phyloP scores from a whole-genome alignment of 2,113 vertebrate genomes.

The Alexandromys fortis region DNA sequence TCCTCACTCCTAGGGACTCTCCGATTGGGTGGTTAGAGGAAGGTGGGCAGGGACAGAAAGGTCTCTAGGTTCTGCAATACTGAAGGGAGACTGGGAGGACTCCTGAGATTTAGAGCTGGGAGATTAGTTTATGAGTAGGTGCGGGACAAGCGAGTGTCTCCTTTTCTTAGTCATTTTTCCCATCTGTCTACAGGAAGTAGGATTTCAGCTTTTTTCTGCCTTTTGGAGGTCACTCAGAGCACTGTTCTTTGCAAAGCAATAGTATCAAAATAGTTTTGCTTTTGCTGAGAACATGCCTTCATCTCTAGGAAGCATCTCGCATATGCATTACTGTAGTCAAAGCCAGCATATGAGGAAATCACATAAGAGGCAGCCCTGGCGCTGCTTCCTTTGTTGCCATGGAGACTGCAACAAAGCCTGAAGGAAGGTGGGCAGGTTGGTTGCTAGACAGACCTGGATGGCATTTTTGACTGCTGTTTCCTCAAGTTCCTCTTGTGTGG shows the following conservation, averaged over 20 bases:
- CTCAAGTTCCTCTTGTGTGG: not conserved
- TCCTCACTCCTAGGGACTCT: not conserved
- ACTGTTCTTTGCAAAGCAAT: not conserved
- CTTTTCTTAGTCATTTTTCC: not conserved
- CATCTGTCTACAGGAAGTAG: not conserved
- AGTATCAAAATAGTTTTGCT: not conserved
- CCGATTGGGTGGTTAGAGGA: not conserved
- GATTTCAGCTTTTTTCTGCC: not conserved
- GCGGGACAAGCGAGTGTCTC: not conserved
- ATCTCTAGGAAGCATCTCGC: not conserved
- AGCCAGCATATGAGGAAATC: not conserved
- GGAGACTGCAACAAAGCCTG: not conserved
- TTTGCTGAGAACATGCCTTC: not conserved
- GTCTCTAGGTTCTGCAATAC: not conserved
- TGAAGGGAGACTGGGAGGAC: not conserved
- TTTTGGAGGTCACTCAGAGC: not conserved
- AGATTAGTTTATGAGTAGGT: not conserved
- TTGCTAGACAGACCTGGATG: not conserved
- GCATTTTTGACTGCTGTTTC: not conserved
- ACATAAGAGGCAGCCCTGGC: not conserved
- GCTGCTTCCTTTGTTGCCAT: not conserved
- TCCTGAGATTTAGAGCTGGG: not conserved
- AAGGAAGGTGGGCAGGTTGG: not conserved
- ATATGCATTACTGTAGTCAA: not conserved
- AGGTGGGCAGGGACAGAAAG: not conserved